phyloP scores from a whole-genome alignment of 1,140 invertebrate species.

The Chionoecetes opilio region DNA sequence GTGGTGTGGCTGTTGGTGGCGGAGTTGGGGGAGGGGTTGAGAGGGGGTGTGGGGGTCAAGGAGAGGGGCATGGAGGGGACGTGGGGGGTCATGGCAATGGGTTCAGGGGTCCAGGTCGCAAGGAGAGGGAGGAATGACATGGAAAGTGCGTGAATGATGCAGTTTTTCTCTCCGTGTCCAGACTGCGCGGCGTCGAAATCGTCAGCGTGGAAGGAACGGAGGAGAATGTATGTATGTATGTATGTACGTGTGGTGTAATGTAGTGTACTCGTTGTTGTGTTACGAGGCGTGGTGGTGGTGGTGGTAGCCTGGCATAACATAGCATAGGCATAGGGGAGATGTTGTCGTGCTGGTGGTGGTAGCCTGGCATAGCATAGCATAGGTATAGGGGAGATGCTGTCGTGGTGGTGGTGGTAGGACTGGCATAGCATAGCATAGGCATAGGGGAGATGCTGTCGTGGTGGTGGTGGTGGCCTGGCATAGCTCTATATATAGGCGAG shows the following conservation, averaged over 20 bases:
- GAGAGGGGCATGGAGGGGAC: background rate
- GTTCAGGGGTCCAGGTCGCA: background rate
- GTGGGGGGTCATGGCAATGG: background rate
- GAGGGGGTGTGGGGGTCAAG: background rate
- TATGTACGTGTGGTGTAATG: too few species aligned
- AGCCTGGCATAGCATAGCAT: too few species aligned
- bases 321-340: too few species aligned
- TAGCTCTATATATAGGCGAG: too few species aligned
- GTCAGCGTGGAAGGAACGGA: background rate
- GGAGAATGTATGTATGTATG: background rate
- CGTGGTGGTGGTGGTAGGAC: too few species aligned
- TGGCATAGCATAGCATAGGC: too few species aligned
- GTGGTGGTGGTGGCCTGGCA: too few species aligned
- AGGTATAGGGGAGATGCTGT: too few species aligned
- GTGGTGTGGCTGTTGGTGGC: slow-evolving; percentile 38
- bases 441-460: too few species aligned
- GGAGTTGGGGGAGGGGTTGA: background rate
- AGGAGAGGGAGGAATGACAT: background rate
- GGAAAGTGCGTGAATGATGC: slow-evolving; percentile 6
- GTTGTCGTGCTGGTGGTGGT: too few species aligned
- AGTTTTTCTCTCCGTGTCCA: background rate
- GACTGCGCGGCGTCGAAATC: slow-evolving; percentile 23
- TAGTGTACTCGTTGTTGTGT: background rate
- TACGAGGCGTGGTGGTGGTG: background rate
- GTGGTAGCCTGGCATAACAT: too few species aligned